These are phyloP conservation scores for Meriones unguiculatus DNA, from an alignment of 2,113 vertebrate species.

Conservation along the genomic window DNA sequence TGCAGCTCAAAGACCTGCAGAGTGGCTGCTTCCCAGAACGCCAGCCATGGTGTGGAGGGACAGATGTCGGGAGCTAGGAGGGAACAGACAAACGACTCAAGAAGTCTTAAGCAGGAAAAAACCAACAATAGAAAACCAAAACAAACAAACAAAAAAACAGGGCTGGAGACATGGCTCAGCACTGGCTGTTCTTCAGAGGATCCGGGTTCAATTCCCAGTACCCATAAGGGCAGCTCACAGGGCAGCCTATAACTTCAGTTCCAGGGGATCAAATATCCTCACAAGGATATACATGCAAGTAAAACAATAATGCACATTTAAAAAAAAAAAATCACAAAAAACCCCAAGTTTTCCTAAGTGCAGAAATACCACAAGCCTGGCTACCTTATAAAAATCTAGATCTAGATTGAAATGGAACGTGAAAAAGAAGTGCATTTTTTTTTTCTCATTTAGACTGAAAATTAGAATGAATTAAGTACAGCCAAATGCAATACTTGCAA, in stretches of 20 bases:
- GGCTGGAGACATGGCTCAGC: not conserved
- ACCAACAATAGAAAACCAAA: not conserved
- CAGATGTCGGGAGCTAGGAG: not conserved
- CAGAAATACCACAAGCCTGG: not conserved
- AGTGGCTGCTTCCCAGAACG: conserved; percentile 37
- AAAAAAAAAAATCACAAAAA: not conserved
- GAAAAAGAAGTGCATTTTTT: not conserved
- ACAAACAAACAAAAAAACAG: not conserved
- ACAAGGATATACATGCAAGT: not conserved
- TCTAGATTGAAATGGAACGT: not conserved
- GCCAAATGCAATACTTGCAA: not conserved
- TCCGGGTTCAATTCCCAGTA: not conserved
- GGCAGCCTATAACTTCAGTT: not conserved
- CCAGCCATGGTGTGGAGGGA: not conserved
- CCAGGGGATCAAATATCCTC: not conserved
- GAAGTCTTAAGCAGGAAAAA: not conserved
- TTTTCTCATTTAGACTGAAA: conserved; percentile 48
- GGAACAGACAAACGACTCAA: not conserved
- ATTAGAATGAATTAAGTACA: conserved; percentile 9
- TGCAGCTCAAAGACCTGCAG: conserved; percentile 32
- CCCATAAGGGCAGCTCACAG: not conserved
- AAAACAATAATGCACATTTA: not conserved
- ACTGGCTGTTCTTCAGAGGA: not conserved
- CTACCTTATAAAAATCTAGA: not conserved
- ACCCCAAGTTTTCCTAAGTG: not conserved